Conservation (phyloP, 1,140 invertebrate species). For the Trichogramma pretiosum region DNA sequence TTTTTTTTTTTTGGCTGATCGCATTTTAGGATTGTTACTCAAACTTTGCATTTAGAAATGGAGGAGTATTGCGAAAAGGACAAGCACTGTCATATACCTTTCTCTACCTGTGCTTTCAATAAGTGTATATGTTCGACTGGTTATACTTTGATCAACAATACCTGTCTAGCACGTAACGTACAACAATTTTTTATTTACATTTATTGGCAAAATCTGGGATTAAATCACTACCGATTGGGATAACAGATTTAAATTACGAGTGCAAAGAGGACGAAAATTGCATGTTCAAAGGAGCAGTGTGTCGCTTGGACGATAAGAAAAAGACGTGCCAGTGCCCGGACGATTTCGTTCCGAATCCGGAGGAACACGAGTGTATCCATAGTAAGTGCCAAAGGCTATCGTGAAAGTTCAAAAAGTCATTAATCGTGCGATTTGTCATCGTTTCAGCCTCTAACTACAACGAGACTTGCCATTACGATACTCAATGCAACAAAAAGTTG, state of each 20-base stretch:
- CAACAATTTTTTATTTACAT: background rate
- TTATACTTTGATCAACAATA: conserved; percentile 8
- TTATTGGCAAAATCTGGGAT: background rate
- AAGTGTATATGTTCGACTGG: conserved; percentile 21
- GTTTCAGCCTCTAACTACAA: conserved; percentile 16
- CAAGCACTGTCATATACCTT: conserved; percentile 14
- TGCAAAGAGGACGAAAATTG: conserved; percentile 1
- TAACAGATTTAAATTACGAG: conserved; percentile 18
- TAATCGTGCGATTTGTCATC: background rate
- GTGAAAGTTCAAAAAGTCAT: background rate
- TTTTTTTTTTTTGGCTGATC: background rate
- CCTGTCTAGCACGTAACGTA: conserved; percentile 19
- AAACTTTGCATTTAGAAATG: background rate
- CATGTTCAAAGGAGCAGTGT: background rate
- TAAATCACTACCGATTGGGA: background rate
- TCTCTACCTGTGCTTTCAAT: conserved; percentile 16
- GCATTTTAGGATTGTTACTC: background rate
- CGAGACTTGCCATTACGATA: conserved; percentile 14
- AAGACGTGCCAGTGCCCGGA: conserved; percentile 3
- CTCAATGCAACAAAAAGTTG: conserved; percentile 17
- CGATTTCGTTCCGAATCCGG: background rate
- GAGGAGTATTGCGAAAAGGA: conserved; percentile 18
- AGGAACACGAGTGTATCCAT: background rate
- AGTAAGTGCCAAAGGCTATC: too few relatives aligned
- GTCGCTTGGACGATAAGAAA: background rate